A percentile compares a stretch with the other conserved stretches of the same genome.
Conservation (phyloP, 1,140 invertebrate genomes). For the Danaus plexippus region DNA sequence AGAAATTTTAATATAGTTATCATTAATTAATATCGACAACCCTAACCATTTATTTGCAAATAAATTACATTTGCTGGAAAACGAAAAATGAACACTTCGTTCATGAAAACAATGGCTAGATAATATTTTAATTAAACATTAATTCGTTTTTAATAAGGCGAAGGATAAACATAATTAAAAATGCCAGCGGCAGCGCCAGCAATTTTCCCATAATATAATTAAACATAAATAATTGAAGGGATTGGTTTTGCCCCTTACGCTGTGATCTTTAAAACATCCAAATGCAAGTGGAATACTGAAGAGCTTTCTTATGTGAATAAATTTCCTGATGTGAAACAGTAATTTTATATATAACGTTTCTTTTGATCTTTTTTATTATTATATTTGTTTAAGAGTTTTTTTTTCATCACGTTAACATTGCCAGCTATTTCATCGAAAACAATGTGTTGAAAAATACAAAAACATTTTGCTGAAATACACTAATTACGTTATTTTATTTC, state of each 20-base stretch:
- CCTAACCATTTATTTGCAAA: slow-evolving; percentile 6
- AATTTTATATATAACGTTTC: no score
- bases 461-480: no score
- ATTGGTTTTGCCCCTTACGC: neutral
- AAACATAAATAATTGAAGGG: slow-evolving; percentile 29
- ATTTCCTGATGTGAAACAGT: no score
- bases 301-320: no score
- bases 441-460: no score
- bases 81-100: slow-evolving; percentile 10
- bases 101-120: slow-evolving; percentile 21
- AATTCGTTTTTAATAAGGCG: slow-evolving; percentile 33
- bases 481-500: no score
- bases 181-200: slow-evolving; percentile 25
- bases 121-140: slow-evolving; percentile 37
- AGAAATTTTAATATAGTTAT: neutral
- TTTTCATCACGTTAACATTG: no score
- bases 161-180: slow-evolving; percentile 46
- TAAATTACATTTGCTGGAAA: slow-evolving; percentile 15
- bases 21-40: slow-evolving; percentile 6
- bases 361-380: no score
- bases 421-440: no score
- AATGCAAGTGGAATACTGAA: no score
- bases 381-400: no score
- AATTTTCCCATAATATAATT: slow-evolving; percentile 32
- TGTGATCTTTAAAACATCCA: no score